phyloP scores from a whole-genome alignment of 2,113 vertebrate genomes.

The Bungarus multicinctus region DNA sequence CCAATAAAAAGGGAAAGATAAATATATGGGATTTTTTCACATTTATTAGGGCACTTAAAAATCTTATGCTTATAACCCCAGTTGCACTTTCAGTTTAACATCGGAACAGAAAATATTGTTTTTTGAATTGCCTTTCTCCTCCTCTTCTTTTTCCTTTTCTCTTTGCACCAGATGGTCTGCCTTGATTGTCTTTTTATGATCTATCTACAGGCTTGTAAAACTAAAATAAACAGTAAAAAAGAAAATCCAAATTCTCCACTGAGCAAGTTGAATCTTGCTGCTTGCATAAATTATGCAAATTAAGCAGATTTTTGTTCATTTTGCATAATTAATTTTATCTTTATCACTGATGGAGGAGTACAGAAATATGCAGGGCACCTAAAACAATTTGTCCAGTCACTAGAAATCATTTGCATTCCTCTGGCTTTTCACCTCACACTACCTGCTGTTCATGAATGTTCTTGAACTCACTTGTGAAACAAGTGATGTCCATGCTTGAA shows the following conservation, averaged over 20 bases:
- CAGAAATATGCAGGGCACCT: not conserved
- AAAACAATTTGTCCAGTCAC: not conserved
- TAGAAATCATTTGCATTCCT: not conserved
- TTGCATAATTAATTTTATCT: not conserved
- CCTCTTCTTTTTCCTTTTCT: not conserved
- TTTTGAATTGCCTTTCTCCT: not conserved
- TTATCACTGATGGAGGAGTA: not conserved
- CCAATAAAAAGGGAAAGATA: not conserved
- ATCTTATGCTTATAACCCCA: not conserved
- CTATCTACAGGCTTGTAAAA: constrained; percentile 13
- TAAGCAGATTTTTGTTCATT: not conserved
- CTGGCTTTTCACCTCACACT: not conserved
- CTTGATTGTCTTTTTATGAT: constrained; percentile 14
- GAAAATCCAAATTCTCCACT: not conserved
- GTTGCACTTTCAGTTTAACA: not conserved
- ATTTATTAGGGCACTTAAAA: not conserved
- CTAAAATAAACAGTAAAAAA: constrained; percentile 15
- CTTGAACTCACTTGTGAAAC: not conserved
- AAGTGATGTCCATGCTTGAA: not conserved
- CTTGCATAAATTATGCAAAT: constrained; percentile 13
- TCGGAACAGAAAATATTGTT: not conserved
- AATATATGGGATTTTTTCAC: not conserved
- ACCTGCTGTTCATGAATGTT: not conserved
- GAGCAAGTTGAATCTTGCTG: constrained; percentile 1
- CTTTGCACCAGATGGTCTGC: constrained; percentile 5